phyloP scores from a whole-genome alignment of 2,797 vertebrate genomes.

The Mycteria americana region DNA sequence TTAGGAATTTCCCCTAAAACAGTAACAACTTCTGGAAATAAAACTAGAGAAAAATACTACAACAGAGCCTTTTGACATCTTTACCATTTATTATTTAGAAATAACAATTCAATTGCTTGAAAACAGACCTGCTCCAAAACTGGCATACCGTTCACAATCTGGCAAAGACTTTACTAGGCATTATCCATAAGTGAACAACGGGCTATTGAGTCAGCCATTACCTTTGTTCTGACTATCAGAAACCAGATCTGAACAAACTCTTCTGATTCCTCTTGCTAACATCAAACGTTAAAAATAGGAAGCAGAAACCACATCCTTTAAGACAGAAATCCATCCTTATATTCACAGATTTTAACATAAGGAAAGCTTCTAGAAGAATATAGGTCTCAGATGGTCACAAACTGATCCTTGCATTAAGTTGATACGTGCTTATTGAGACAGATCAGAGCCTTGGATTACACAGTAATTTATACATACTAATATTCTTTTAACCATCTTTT shows the following conservation, averaged over 20 bases:
- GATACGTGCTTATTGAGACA: neutral
- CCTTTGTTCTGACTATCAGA: neutral
- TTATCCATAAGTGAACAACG: neutral
- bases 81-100: neutral
- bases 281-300: neutral
- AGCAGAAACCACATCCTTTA: neutral
- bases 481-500: neutral
- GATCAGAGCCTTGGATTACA: neutral
- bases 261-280: neutral
- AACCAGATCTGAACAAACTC: neutral
- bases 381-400: neutral
- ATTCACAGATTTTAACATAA: neutral
- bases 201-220: neutral
- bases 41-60: neutral
- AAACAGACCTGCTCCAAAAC: neutral
- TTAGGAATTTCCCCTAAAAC: neutral
- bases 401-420: neutral
- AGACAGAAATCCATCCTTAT: neutral
- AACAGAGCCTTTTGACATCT: neutral
- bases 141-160: accelerated
- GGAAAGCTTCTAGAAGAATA: neutral
- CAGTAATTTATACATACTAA: neutral
- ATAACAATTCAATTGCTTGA: neutral
- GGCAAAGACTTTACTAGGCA: neutral
- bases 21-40: neutral